These are phyloP conservation scores for Nemapogon koenigi DNA, from an alignment of 2,888 invertebrate genomes.

Conservation along the genomic window DNA sequence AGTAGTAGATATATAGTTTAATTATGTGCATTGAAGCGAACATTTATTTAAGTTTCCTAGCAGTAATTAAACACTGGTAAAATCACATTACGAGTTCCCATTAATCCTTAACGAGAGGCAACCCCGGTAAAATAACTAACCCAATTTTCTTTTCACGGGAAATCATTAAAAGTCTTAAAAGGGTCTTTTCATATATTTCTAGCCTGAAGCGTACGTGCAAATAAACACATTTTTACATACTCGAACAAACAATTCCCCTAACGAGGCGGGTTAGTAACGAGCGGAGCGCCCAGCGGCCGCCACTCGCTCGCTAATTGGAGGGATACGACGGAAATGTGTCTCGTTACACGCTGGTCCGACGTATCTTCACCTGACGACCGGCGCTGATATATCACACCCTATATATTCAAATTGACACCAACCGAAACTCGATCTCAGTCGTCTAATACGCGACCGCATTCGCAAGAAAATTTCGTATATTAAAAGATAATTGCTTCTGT, in stretches of 20 bases:
- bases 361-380: constrained; percentile 36
- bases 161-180: constrained; percentile 67
- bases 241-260: constrained; percentile 64
- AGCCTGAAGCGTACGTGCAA: constrained; percentile 62
- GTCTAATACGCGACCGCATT: constrained; percentile 10
- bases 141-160: constrained; percentile 66
- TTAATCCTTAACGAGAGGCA: constrained; percentile 66
- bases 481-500: constrained; percentile 9
- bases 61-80: too few relatives aligned
- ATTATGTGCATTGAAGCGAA: too few relatives aligned
- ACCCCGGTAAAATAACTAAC: constrained; percentile 65
- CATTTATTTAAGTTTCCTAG: too few relatives aligned
- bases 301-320: constrained; percentile 43
- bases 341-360: constrained; percentile 42
- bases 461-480: constrained; percentile 4
- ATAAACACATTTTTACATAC: constrained; percentile 66
- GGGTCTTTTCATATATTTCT: constrained; percentile 64
- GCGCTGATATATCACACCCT: constrained; percentile 43
- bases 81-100: too few relatives aligned
- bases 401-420: constrained; percentile 43
- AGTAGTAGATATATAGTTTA: too few relatives aligned
- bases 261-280: constrained; percentile 60
- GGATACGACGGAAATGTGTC: constrained; percentile 54
- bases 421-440: constrained; percentile 25
- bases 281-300: constrained; percentile 20